Evolutionary conservation across 2,888 invertebrate species (phyloP).

Genomic region (Heterodera filipjevi): DNA sequence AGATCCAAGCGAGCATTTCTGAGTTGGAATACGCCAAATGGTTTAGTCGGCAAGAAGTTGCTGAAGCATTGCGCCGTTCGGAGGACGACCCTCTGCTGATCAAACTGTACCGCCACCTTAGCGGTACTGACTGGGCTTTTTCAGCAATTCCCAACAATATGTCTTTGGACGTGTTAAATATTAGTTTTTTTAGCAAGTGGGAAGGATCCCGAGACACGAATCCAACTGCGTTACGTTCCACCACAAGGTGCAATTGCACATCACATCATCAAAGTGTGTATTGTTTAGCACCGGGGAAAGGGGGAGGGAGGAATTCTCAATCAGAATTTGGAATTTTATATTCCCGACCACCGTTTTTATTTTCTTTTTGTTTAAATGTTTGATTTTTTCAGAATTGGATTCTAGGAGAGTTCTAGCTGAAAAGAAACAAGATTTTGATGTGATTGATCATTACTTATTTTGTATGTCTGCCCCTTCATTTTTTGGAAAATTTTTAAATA

Average conservation of each 20-base stretch:
- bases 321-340: too few species aligned
- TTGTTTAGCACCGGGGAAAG: not conserved
- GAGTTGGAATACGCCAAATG: constrained; percentile 70
- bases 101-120: constrained; percentile 3
- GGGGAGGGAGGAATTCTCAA: not conserved
- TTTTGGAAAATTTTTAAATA: too few species aligned
- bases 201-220: constrained; percentile 3
- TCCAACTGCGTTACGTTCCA: constrained; percentile 64
- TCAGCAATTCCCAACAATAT: too few species aligned
- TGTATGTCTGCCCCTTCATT: too few species aligned
- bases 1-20: constrained; percentile 67
- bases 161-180: not conserved
- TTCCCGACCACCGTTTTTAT: not conserved
- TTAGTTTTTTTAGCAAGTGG: not conserved
- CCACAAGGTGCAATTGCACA: constrained; percentile 69
- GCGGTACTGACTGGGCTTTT: not conserved
- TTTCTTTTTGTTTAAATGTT: not conserved
- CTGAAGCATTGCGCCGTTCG: constrained; percentile 64
- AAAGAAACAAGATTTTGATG: too few species aligned
- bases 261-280: constrained; percentile 66
- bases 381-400: not conserved
- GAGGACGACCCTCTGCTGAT: constrained; percentile 50
- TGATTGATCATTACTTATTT: too few species aligned
- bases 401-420: not conserved
- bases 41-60: constrained; percentile 68